Base-by-base conservation (phyloP, 64 coral and sea anemone genomes). In the Porites australiensis region DNA sequence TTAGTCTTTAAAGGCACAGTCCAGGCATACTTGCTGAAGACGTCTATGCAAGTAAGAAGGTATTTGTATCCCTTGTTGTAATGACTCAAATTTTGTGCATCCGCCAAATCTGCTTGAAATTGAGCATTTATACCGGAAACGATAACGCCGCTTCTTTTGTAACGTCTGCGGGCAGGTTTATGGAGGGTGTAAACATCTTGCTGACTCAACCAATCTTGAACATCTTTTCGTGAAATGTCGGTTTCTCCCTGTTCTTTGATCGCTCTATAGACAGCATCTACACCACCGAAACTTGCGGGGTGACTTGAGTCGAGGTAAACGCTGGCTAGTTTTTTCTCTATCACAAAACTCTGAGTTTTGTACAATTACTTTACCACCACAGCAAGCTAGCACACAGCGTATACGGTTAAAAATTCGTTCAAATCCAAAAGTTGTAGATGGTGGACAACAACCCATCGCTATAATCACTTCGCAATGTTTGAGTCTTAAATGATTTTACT, bases 141-240 rank as follows among this genome's bases (percentile, higher is more conserved):
- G 13, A 74, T 75, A 2, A 88, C 70, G 1, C 69, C 50, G 5
- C 72, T 53, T 6, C 86, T 47, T 5, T 44, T 13, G 51, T 65
- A 88, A 2, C 13, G 67, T 22, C 86, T 68, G 4, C 27, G 86
- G 4, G 55, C 67, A 12, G 86, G 86, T 37, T 75, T 74, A 18
- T 75, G 86, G 4, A 72, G 64, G 18, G 68, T 75, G 18, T 88
- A 88, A 48, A 44, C 43, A 2, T 87, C 83, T 72, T 87, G 83
- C 51, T 70, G 50, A 50, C 69, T 61, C 44, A 87, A 23, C 65
- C 83, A 87, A 61, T 73, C 69, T 87, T 87, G 27, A n/a, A 87
- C 63, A 21, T 68, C 18, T 68, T 68, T 68, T 2, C 15, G 65
- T 21, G 6, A 68, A 68, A 68, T 68, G 0, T 68, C 22, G 22